Evolutionary conservation across 2,113 vertebrate species (phyloP), one percentile per base, ranked within the genome.

Genomic region (Cavia aperea): DNA sequence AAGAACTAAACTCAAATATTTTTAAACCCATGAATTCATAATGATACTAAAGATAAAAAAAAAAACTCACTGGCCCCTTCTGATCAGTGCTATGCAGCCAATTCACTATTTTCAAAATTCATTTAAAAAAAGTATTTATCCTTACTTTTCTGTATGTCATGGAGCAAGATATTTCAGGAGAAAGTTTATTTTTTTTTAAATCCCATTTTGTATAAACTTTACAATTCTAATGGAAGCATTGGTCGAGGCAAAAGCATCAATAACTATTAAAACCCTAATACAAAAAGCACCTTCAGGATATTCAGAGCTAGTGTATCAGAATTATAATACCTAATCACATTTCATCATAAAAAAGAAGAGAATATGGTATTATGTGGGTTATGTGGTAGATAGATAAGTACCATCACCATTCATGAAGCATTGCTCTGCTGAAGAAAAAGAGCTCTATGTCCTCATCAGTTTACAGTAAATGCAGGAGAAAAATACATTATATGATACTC

Each of bases 71-170:
- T 87, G 31, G 23, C 26, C 10, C 18, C 21, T 60, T 83, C 54
- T 63, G 65, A 88, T 70, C 33, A 58, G 29, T 72, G 26, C 46
- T 90, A 75, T 26, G 54, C 6, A 88, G 75, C 18, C 43, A 85
- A 84, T 92, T 75, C 56, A 31, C 33, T 93, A 92, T 46, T 93
- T 79, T 93, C 43, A 75, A 93, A 91, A 75, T 31, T 81, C 15
- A 49, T 39, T 82, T 83, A 86, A n/a, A 82, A 86, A 86, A 66
- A 49, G 68, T 66, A 86, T 31, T 93, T 86, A 86, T 58, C 26
- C n/a, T 46, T 12, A 81, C 24, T n/a, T 63, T 82, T 26, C 39
- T 62, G 15, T 21, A 79, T 7, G 18, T n/a, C 60, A 66, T 7
- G 12, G 49, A 93, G 78, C 24, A 82, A 63, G 77, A 58, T 5